A percentile compares a stretch with the other conserved stretches of the same genome.
These are phyloP conservation scores for Ramazzottius varieornatus DNA, from an alignment of 2,888 invertebrate species.

Conservation along the genomic window DNA sequence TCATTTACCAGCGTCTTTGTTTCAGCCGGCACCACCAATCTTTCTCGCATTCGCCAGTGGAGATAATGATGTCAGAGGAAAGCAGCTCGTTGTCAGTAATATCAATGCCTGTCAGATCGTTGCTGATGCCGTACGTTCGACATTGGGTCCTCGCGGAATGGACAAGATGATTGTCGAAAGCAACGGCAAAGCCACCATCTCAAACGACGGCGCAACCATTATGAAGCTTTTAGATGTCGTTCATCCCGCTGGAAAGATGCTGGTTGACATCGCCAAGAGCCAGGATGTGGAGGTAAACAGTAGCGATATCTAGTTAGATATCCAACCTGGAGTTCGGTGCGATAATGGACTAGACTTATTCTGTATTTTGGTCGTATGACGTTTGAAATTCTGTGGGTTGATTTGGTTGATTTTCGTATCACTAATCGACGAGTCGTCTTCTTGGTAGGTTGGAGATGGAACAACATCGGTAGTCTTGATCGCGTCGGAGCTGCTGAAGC, in stretches of 20 bases:
- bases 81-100: conserved; percentile 77
- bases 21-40: conserved; percentile 10
- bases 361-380: too few relatives aligned
- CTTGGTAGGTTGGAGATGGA: conserved; percentile 67
- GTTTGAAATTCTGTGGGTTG: too few relatives aligned
- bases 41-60: conserved; percentile 9
- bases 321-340: too few relatives aligned
- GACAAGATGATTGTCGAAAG: conserved; percentile 86
- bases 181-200: conserved; percentile 73
- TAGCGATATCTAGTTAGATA: too few relatives aligned
- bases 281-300: conserved; percentile 71
- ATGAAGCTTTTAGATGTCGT: conserved; percentile 90
- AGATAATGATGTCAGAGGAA: conserved; percentile 40
- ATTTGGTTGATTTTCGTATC: neutral
- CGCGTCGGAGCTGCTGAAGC: conserved; percentile 78
- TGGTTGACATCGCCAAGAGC: conserved; percentile 95
- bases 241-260: conserved; percentile 86
- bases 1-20: too few relatives aligned
- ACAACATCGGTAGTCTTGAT: conserved; percentile 88
- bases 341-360: too few relatives aligned
- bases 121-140: conserved; percentile 85
- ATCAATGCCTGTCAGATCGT: conserved; percentile 87
- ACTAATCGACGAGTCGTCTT: too few relatives aligned
- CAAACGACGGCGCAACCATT: conserved; percentile 97
- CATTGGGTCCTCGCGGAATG: conserved; percentile 92